Evolutionary conservation across 2,113 vertebrate species (phyloP), one percentile per base, ranked within the genome.

Genomic region (Phyllopteryx taeniolatus): DNA sequence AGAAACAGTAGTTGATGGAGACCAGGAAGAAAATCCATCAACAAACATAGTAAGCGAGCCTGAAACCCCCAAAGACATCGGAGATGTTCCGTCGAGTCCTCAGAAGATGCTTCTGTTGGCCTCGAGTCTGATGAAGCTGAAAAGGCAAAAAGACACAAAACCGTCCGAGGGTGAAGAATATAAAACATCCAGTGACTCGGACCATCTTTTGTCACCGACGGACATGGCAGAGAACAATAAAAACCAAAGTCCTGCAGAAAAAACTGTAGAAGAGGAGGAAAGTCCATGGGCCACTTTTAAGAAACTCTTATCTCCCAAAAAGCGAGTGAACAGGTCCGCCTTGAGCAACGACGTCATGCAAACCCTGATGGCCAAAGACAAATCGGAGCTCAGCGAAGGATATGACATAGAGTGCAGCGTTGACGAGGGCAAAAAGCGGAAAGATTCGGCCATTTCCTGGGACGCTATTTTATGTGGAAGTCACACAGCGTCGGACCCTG

Each of bases 301-400:
- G 89, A 98, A 95, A 88, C 94, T 96, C 83, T 85, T 98, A 79
- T 96, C 95, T 13, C 95, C 96, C 33, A 96, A 95, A 85, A 96
- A 93, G 79, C 93, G 2, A 0, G 22, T 74, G n/a, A 96, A 95
- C 68, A 94, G 85, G 73, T 65, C 80, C 1, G 85, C 82, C n/a
- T 88, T 53, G 83, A 89, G 63, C 80, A 86, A 5, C 1, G 94
- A 96, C 81, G 94, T 92, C 0, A 65, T 76, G 2, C 73, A 79
- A 66, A 87, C 86, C 0, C 44, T 71, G 8, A 67, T 92, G 90
- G 31, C 54, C 73, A 76, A 14, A 20, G 94, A 94, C 33, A 94
- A 95, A 67, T 17, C 68, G 8, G 95, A 92, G 84, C 83, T 89
- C 64, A 84, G 62, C 13, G 90, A 88, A 0, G 90, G 93, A 8